These are phyloP conservation scores for Ophioninae sp. DNA, from an alignment of 2,888 invertebrate species.

Conservation along the genomic window DNA sequence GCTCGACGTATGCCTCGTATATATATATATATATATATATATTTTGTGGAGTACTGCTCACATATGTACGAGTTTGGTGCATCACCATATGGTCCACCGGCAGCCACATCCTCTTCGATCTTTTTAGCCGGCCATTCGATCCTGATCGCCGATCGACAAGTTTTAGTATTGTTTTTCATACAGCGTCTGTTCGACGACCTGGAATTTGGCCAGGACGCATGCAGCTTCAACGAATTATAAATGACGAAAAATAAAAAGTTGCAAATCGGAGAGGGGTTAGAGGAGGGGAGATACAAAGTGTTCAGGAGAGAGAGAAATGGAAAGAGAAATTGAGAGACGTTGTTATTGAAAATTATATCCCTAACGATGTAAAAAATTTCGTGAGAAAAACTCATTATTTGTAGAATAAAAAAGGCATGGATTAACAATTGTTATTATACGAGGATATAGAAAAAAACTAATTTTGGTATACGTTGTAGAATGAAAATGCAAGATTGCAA, in stretches of 20 bases:
- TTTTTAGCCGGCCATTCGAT: slow-evolving; percentile 60
- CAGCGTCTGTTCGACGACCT: slow-evolving; percentile 55
- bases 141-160: slow-evolving; percentile 51
- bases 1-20: slow-evolving; percentile 52
- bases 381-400: no score
- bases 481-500: no score
- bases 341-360: background rate
- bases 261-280: background rate
- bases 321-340: background rate
- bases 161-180: slow-evolving; percentile 58
- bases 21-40: no score
- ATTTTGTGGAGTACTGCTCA: no score
- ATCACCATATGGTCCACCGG: slow-evolving; percentile 62
- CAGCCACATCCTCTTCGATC: slow-evolving; percentile 57
- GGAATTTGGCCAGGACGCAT: slow-evolving; percentile 43
- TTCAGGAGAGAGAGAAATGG: background rate
- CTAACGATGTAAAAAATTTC: no score
- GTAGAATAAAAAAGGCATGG: no score
- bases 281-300: background rate
- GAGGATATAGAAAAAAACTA: no score
- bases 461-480: no score
- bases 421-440: no score
- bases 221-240: slow-evolving; percentile 50
- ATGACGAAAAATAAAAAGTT: slow-evolving; percentile 36
- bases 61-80: slow-evolving; percentile 10